A percentile compares a stretch with the other conserved stretches of the same genome.
Evolutionary conservation across 2,113 vertebrate species (phyloP).

Genomic region (Callorhinus ursinus): DNA sequence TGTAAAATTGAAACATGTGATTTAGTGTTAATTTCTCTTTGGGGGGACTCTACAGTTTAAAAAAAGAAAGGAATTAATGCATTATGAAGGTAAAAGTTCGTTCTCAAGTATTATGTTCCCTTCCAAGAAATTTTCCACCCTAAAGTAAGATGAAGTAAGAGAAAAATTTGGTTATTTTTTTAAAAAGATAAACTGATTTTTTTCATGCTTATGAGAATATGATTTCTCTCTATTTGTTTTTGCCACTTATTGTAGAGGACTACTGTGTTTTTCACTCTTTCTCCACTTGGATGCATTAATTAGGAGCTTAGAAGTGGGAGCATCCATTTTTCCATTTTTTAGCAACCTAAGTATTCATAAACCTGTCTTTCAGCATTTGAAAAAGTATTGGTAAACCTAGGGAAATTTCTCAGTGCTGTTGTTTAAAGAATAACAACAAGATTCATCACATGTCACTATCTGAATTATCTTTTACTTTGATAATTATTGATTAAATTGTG

Average conservation of each 20-base stretch:
- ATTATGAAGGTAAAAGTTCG: conserved; percentile 58
- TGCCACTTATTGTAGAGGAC: conserved; percentile 70
- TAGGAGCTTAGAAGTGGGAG: conserved; percentile 75
- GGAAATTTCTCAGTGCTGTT: conserved; percentile 74
- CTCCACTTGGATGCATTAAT: conserved; percentile 75
- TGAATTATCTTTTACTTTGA: conserved; percentile 81
- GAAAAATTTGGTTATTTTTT: conserved; percentile 79
- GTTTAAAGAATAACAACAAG: conserved; percentile 81
- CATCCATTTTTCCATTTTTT: conserved; percentile 80
- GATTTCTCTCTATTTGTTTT: conserved; percentile 78
- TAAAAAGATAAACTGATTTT: conserved; percentile 71
- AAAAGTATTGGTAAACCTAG: conserved; percentile 77
- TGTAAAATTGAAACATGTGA: background rate
- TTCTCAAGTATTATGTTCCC: conserved; percentile 30
- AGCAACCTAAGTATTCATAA: conserved; percentile 79
- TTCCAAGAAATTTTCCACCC: conserved; percentile 46
- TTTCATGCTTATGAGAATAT: conserved; percentile 76
- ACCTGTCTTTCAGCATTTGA: conserved; percentile 78
- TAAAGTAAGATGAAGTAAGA: conserved; percentile 66
- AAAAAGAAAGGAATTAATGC: conserved; percentile 49
- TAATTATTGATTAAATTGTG: background rate
- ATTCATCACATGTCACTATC: conserved; percentile 78
- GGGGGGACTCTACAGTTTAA: background rate
- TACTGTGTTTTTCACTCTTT: conserved; percentile 56
- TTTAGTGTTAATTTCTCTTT: conserved; percentile 49